phyloP scores from a whole-genome alignment of 1,140 invertebrate species.

The Caerostris extrusa region DNA sequence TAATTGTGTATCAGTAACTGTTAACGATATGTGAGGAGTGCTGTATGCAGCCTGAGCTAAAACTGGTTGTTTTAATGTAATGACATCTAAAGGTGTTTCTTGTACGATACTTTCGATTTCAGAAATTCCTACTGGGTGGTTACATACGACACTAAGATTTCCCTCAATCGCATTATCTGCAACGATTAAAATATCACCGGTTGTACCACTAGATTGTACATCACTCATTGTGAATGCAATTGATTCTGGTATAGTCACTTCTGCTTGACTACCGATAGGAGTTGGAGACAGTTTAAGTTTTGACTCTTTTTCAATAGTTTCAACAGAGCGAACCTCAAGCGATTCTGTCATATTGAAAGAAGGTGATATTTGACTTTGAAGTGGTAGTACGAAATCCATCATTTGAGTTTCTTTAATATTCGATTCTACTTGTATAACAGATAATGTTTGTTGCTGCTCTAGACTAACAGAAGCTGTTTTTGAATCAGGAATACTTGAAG shows the following conservation, averaged over 20 bases:
- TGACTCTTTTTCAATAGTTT: constrained; percentile 54
- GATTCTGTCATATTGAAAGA: constrained; percentile 1
- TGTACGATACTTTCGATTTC: constrained; percentile 24
- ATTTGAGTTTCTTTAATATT: constrained; percentile 81
- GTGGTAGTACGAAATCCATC: constrained; percentile 81
- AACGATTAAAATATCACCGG: not conserved
- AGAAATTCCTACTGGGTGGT: constrained; percentile 42
- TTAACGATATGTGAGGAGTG: constrained; percentile 48
- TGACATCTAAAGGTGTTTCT: constrained; percentile 14
- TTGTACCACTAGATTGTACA: constrained; percentile 23
- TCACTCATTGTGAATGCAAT: constrained; percentile 11
- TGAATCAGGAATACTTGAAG: not conserved
- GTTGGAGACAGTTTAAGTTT: not conserved
- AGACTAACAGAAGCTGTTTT: constrained; percentile 49
- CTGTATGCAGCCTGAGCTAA: constrained; percentile 22
- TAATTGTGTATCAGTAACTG: constrained; percentile 42
- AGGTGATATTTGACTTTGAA: constrained; percentile 61
- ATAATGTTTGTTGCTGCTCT: constrained; percentile 33
- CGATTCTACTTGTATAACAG: constrained; percentile 77
- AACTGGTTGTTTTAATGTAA: constrained; percentile 57
- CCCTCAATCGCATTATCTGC: not conserved
- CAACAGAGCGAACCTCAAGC: constrained; percentile 39
- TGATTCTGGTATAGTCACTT: constrained; percentile 42
- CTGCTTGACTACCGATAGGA: constrained; percentile 26
- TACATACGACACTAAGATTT: constrained; percentile 51